Evolutionary conservation across 2,888 invertebrate species (phyloP), one percentile per base, ranked within the genome.

Genomic region (Cistogaster globosa): DNA sequence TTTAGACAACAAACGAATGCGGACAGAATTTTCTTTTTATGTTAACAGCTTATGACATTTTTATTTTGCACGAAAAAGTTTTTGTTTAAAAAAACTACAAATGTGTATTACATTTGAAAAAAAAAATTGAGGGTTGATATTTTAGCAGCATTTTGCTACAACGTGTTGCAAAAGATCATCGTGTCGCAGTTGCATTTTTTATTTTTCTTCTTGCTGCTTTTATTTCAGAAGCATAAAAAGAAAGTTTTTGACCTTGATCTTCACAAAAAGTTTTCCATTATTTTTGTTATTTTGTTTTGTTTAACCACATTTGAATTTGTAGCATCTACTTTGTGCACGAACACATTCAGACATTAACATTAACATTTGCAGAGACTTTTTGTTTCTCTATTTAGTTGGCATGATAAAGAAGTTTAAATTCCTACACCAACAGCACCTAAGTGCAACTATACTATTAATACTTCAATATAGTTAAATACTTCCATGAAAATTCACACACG

Each of bases 191-290:
- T 74, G 38, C 12, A 45, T 58, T 72, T 26, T 79, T 57, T 71
- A 69, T 69, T 71, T 55, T 48, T 36, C 11, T 9, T 71, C 8
- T 51, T 16, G 9, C 58, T 69, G 16, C 18, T 18, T 45, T 42
- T 65, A 67, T 55, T 60, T 11, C 36, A 62, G 48, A 32, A 72
- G 68, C 51, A 81, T 62, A 58, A 69, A 78, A 85, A 71, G 81
- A 85, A 85, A 85, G 84, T 85, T 81, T 68, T 78, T 85, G 84
- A 85, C 84, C 84, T 85, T 85, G 84, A 78, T 84, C 78, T 84
- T 77, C 36, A 57, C 26, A 57, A 68, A 74, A 82, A 65, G 51
- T 74, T 80, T 80, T 67, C 32, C 57, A 57, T 62, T 80, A 16
- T 32, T 32, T 53, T 69, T 62, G n/a, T n/a, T n/a, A n/a, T 42